A percentile compares a stretch with the other conserved stretches of the same genome.
Conservation (phyloP, 2,888 invertebrate genomes). For the Amorpha juglandis region DNA sequence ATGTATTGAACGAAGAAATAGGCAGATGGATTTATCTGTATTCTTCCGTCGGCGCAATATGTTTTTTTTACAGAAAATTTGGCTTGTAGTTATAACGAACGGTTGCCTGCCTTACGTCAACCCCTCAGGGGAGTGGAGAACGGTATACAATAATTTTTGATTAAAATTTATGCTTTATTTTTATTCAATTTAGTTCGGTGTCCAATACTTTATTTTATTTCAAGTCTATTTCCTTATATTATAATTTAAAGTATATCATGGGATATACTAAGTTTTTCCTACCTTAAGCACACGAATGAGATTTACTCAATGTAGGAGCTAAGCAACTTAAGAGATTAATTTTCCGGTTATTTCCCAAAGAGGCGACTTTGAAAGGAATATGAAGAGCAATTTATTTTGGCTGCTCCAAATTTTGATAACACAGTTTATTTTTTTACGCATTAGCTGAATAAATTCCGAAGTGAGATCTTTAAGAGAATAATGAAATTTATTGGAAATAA, state of each 20-base stretch:
- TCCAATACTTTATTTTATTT: too few relatives aligned
- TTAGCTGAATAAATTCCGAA: not conserved
- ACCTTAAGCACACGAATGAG: not conserved
- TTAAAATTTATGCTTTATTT: too few relatives aligned
- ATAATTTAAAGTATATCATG: not conserved
- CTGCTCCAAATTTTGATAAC: not conserved
- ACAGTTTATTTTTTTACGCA: not conserved
- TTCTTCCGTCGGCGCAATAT: too few relatives aligned
- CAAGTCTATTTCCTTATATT: not conserved
- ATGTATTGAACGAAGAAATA: too few relatives aligned
- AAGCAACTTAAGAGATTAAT: slow-evolving; percentile 23
- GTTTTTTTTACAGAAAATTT: too few relatives aligned
- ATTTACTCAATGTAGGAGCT: slow-evolving; percentile 14
- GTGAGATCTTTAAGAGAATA: not conserved
- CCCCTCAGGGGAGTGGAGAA: too few relatives aligned
- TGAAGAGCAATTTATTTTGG: slow-evolving; percentile 23
- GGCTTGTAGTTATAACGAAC: too few relatives aligned
- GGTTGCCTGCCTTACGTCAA: too few relatives aligned
- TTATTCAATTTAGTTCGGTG: too few relatives aligned
- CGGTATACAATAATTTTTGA: too few relatives aligned
- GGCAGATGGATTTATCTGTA: too few relatives aligned
- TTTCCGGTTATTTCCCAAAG: slow-evolving; percentile 23
- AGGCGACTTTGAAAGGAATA: slow-evolving; percentile 16
- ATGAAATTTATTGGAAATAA: not conserved
- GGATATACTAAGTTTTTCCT: not conserved